These are phyloP conservation scores for Triplophysa yarkandensis DNA, from an alignment of 2,797 vertebrate species.

Conservation along the genomic window DNA sequence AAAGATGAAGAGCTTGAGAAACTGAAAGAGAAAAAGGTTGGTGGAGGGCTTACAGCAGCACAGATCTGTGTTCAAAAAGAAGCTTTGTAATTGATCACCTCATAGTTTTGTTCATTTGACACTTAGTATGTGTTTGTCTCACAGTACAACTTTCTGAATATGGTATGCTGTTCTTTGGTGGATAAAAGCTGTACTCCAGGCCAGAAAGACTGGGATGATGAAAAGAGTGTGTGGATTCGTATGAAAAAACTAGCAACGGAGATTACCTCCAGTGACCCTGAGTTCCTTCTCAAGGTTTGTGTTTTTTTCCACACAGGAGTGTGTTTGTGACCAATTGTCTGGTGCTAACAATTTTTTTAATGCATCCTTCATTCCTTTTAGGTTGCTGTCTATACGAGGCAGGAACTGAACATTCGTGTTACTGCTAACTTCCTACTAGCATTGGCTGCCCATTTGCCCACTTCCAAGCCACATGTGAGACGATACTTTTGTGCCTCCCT, in stretches of 20 bases:
- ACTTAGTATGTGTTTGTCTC: background rate
- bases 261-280: slow-evolving; percentile 76
- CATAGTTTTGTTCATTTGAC: background rate
- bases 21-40: slow-evolving; percentile 72
- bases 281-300: slow-evolving; percentile 88
- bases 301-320: background rate
- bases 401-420: slow-evolving; percentile 84
- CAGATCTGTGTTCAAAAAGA: background rate
- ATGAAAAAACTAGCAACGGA: slow-evolving; percentile 70
- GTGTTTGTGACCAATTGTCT: background rate
- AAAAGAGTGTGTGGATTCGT: slow-evolving; percentile 58
- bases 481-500: slow-evolving; percentile 83
- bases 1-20: slow-evolving; percentile 54
- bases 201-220: slow-evolving; percentile 62
- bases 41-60: background rate
- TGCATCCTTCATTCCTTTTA: slow-evolving; percentile 52
- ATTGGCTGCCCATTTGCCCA: slow-evolving; percentile 74
- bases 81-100: too few species aligned
- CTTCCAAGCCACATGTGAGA: slow-evolving; percentile 79
- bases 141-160: slow-evolving; percentile 78
- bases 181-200: slow-evolving; percentile 64
- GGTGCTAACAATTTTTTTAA: background rate
- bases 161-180: slow-evolving; percentile 79
- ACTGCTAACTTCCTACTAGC: slow-evolving; percentile 85
- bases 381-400: slow-evolving; percentile 86